Evolutionary conservation across 1,140 invertebrate genomes (phyloP).

Genomic region (Bombus sibiricus): DNA sequence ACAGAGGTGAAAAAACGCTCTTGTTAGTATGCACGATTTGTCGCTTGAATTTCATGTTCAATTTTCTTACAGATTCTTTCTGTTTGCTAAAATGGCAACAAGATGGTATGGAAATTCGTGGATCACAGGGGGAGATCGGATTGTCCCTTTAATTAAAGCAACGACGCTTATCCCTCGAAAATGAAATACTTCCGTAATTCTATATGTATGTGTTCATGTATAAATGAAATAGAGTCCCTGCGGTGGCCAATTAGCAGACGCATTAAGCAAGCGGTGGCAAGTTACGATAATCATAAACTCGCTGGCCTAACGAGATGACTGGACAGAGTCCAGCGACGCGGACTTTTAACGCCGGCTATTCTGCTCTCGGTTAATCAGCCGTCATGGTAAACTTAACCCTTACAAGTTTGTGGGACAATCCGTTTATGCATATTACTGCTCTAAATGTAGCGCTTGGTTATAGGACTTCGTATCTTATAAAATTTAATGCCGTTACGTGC

Average conservation of each 20-base stretch:
- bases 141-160: no score
- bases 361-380: constrained; percentile 58
- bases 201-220: background rate
- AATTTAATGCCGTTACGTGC: constrained; percentile 77
- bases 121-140: no score
- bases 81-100: no score
- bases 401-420: constrained; percentile 83
- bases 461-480: constrained; percentile 80
- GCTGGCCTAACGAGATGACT: background rate
- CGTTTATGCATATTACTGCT: constrained; percentile 81
- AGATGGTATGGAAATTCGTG: no score
- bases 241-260: constrained; percentile 2
- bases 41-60: no score
- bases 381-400: constrained; percentile 80
- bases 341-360: background rate
- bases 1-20: no score
- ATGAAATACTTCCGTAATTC: background rate
- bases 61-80: no score
- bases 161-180: background rate
- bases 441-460: constrained; percentile 75
- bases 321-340: constrained; percentile 13
- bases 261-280: background rate
- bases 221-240: background rate
- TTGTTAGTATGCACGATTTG: no score
- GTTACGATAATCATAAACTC: constrained; percentile 23